Percentiles rank a stretch among this genome's conserved stretches.
These are phyloP conservation scores for Phaedon cochleariae DNA, from an alignment of 2,888 invertebrate species.

Conservation along the genomic window DNA sequence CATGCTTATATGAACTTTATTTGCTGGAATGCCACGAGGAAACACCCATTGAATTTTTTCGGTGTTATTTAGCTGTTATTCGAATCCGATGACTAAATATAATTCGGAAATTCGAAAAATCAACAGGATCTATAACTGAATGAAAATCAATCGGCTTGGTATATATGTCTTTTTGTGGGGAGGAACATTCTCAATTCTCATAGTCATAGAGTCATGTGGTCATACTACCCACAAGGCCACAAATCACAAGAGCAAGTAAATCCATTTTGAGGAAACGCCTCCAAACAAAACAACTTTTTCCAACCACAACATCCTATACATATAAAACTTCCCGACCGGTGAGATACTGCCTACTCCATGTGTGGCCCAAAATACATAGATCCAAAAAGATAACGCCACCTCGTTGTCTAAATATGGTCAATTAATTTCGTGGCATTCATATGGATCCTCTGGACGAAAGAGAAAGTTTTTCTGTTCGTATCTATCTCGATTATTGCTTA, in stretches of 20 bases:
- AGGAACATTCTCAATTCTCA: too few species aligned
- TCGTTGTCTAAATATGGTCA: constrained; percentile 15
- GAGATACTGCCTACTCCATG: constrained; percentile 11
- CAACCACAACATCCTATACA: constrained; percentile 1
- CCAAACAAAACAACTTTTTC: constrained; percentile 14
- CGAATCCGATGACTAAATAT: too few species aligned
- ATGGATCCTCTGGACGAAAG: background rate
- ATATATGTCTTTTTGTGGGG: too few species aligned
- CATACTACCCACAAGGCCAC: background rate
- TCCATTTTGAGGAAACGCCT: constrained; percentile 14
- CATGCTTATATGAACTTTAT: too few species aligned
- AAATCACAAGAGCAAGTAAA: constrained; percentile 10
- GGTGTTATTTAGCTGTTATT: too few species aligned
- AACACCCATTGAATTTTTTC: too few species aligned
- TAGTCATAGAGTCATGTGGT: too few species aligned
- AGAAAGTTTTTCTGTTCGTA: background rate
- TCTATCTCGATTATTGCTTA: background rate
- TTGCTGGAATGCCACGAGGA: too few species aligned
- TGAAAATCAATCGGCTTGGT: too few species aligned
- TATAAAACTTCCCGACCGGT: constrained; percentile 7
- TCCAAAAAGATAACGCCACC: constrained; percentile 16
- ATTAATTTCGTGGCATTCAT: constrained; percentile 6
- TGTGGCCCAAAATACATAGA: constrained; percentile 8
- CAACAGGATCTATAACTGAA: too few species aligned
- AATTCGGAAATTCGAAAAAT: too few species aligned